Evolutionary conservation across 2,797 vertebrate genomes (phyloP).

Genomic region (Brotula barbata): DNA sequence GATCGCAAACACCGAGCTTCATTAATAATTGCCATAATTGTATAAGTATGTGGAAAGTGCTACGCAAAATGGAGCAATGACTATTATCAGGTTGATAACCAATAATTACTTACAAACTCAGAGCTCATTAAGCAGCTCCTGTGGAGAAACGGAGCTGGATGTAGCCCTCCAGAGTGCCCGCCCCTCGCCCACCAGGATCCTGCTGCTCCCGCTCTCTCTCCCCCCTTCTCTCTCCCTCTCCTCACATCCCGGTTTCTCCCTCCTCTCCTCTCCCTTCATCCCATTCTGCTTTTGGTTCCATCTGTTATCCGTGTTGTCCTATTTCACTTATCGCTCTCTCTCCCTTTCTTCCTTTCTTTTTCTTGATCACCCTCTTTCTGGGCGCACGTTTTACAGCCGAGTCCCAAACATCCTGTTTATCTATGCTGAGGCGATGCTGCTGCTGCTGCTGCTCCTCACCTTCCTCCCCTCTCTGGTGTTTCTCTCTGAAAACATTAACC

Average conservation of each 20-base stretch:
- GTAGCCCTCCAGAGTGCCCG: conserved; percentile 65
- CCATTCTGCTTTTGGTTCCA: conserved; percentile 42
- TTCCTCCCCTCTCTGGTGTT: conserved; percentile 37
- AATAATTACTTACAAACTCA: conserved; percentile 79
- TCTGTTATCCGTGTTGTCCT: conserved; percentile 31
- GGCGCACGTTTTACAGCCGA: conserved; percentile 35
- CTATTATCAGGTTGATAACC: conserved; percentile 81
- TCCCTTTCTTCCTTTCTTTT: conserved; percentile 25
- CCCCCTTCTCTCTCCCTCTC: conserved; percentile 25
- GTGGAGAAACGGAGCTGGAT: conserved; percentile 67
- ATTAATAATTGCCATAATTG: conserved; percentile 73
- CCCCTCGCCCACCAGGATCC: conserved; percentile 59
- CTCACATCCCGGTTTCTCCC: conserved; percentile 26
- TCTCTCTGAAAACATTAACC: conserved; percentile 70
- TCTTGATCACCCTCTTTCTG: conserved; percentile 12
- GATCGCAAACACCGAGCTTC: conserved; percentile 22
- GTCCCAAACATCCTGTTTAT: conserved; percentile 58
- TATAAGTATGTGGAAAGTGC: conserved; percentile 73
- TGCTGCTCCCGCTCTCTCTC: conserved; percentile 23
- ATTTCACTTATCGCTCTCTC: conserved; percentile 35
- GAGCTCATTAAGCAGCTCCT: conserved; percentile 74
- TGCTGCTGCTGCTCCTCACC: conserved; percentile 29
- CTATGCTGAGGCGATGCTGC: conserved; percentile 50
- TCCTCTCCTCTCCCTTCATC: conserved; percentile 12
- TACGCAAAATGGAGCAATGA: conserved; percentile 72